Conservation (phyloP, 2,797 vertebrate species). For the Pteropus rufus region DNA sequence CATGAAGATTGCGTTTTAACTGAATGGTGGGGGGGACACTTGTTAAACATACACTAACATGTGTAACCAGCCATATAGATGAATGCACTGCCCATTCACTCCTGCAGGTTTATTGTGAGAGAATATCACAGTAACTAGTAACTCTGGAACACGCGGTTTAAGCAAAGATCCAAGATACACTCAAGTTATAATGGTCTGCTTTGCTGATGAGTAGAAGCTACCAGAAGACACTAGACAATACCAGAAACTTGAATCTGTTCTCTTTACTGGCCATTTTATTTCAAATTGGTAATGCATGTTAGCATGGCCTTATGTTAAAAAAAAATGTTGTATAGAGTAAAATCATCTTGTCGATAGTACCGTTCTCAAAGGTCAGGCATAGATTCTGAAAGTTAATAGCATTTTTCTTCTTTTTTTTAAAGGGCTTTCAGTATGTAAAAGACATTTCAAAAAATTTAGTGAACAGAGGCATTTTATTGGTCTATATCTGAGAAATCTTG, state of each 20-base stretch:
- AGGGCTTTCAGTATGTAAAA: not conserved
- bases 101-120: too few relatives aligned
- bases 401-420: not conserved
- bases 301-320: not conserved
- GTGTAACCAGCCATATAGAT: not conserved
- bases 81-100: too few relatives aligned
- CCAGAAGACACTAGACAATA: conserved; percentile 12
- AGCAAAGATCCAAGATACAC: not conserved
- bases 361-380: not conserved
- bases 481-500: not conserved
- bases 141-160: not conserved
- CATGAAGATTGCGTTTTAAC: not conserved
- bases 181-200: not conserved
- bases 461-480: not conserved
- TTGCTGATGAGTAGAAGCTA: not conserved
- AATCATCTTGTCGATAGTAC: not conserved
- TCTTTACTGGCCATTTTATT: not conserved
- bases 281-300: not conserved
- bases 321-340: not conserved
- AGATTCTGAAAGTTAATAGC: not conserved
- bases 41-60: not conserved
- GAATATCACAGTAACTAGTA: not conserved
- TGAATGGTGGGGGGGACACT: not conserved
- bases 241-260: not conserved
- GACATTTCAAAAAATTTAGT: conserved; percentile 19